Percentiles rank a stretch among this genome's conserved stretches.
These are phyloP conservation scores for Drosophila nigricruria DNA, from an alignment of 2,888 invertebrate species.

Conservation along the genomic window DNA sequence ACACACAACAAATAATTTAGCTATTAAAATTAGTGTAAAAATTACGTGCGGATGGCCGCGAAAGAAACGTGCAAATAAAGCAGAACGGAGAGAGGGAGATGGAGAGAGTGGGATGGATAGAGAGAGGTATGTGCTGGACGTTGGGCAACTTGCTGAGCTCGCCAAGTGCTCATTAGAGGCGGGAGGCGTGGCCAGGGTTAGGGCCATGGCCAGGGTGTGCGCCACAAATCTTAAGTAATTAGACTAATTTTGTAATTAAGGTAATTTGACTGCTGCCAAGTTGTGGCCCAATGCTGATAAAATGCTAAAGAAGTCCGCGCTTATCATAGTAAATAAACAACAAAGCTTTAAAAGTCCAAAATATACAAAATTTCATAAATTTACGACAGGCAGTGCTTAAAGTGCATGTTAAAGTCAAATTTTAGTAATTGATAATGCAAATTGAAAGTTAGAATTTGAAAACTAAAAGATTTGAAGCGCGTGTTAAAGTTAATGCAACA, in stretches of 20 bases:
- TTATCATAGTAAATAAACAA: conserved; percentile 37
- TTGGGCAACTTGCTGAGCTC: conserved; percentile 55
- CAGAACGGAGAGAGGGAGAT: neutral
- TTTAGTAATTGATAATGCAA: neutral
- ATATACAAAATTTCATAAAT: neutral
- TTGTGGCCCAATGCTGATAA: conserved; percentile 61
- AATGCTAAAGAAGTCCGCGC: conserved; percentile 50
- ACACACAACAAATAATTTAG: conserved; percentile 67
- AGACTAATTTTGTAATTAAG: conserved; percentile 74
- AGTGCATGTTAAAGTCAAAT: neutral
- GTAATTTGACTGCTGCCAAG: conserved; percentile 59
- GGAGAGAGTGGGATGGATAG: neutral
- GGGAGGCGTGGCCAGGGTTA: conserved; percentile 1
- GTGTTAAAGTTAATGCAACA: neutral
- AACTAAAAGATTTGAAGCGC: neutral
- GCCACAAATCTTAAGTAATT: conserved; percentile 69
- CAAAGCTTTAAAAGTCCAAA: conserved; percentile 12
- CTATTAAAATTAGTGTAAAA: conserved; percentile 73
- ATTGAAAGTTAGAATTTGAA: neutral
- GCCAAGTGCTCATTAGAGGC: conserved; percentile 35
- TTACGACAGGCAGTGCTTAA: neutral
- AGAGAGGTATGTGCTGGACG: conserved; percentile 17
- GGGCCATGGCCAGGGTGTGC: conserved; percentile 1
- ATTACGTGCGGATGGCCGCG: conserved; percentile 64
- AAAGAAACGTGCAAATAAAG: conserved; percentile 23